Conservation (phyloP, 92 coral and sea anemone genomes). For the Blastomussa wellsi region DNA sequence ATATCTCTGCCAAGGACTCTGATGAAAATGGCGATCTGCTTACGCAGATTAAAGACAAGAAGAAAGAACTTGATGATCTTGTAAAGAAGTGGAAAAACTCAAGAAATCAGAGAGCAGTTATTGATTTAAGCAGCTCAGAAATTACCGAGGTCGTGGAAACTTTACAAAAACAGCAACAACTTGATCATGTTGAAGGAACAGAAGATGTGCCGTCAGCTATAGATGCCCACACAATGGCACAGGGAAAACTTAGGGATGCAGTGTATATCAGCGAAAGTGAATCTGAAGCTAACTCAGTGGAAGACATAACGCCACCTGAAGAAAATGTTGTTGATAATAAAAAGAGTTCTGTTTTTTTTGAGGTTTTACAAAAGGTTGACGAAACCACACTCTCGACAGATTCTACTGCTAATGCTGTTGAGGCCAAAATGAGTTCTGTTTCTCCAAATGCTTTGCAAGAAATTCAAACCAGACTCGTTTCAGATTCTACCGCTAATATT, state of each 20-base stretch:
- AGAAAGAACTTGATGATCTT: conserved; percentile 49
- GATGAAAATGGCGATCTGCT: conserved; percentile 36
- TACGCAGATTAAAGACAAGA: conserved; percentile 49
- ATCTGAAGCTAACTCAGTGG: conserved; percentile 31
- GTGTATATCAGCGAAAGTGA: conserved; percentile 25
- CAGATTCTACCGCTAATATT: background rate
- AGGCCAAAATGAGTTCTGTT: background rate
- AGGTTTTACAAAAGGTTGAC: background rate
- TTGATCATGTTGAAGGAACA: background rate
- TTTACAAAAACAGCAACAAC: background rate
- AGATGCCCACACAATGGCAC: background rate
- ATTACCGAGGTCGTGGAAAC: background rate
- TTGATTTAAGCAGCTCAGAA: conserved; percentile 4
- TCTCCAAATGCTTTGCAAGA: background rate
- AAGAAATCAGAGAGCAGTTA: background rate
- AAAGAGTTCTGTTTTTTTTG: background rate
- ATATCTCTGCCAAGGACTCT: background rate
- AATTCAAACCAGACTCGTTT: background rate
- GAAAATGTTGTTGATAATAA: background rate
- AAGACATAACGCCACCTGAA: conserved; percentile 1
- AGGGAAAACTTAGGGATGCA: background rate
- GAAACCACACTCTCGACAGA: background rate
- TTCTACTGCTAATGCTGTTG: background rate
- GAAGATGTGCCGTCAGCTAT: background rate
- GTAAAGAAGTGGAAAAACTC: conserved; percentile 49